Evolutionary conservation across 53 echinoderm and acorn worm species (phyloP).

Genomic region (Holothuria scabra): DNA sequence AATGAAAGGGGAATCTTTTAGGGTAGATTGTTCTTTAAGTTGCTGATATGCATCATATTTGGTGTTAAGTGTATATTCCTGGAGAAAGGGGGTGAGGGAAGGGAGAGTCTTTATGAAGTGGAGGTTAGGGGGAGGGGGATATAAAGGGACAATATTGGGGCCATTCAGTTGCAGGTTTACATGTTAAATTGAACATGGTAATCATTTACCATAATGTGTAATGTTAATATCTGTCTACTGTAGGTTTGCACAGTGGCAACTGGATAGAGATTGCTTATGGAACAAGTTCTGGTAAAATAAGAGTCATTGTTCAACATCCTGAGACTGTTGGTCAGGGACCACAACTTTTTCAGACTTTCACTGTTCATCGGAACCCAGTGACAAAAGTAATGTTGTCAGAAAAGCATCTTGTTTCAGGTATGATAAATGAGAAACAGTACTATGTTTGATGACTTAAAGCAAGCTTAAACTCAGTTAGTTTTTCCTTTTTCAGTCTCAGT

Average conservation of each 20-base stretch:
- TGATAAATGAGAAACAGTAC: neutral
- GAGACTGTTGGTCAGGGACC: conserved; percentile 98
- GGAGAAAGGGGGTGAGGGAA: too few species aligned
- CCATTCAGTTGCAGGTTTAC: too few species aligned
- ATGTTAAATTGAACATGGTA: neutral
- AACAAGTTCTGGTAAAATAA: conserved; percentile 88
- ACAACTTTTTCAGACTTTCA: conserved; percentile 98
- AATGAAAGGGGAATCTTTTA: too few species aligned
- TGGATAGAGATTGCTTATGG: conserved; percentile 99
- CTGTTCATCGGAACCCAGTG: conserved; percentile 94
- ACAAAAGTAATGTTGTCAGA: conserved; percentile 98
- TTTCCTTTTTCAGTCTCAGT: too few species aligned
- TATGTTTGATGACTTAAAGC: too few species aligned
- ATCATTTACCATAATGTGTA: neutral
- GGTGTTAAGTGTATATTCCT: too few species aligned
- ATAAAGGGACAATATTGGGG: too few species aligned
- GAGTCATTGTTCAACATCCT: conserved; percentile 96
- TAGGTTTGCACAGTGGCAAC: conserved; percentile 78
- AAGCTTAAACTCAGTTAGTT: too few species aligned
- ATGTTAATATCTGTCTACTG: neutral
- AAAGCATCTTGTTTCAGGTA: conserved; percentile 96
- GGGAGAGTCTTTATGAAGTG: too few species aligned
- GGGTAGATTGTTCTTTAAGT: too few species aligned
- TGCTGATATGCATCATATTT: too few species aligned
- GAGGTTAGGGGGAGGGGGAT: too few species aligned